Evolutionary conservation across 2,888 invertebrate genomes (phyloP).

Genomic region (Exephanes ischioxanthus): DNA sequence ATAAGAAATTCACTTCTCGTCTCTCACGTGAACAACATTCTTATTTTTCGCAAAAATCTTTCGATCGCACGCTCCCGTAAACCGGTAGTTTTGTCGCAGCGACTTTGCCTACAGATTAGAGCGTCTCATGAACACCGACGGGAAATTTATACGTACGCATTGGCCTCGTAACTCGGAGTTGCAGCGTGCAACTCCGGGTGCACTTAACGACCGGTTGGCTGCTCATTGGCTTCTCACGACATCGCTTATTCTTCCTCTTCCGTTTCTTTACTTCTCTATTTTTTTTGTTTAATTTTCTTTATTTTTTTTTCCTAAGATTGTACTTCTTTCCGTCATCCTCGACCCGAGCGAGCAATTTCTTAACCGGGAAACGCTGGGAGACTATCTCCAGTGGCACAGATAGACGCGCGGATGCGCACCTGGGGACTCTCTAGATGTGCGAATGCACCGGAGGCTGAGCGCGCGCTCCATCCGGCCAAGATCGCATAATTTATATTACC

Average conservation of each 20-base stretch:
- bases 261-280: slow-evolving; percentile 44
- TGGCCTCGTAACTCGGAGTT: slow-evolving; percentile 59
- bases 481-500: slow-evolving; percentile 62
- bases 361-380: slow-evolving; percentile 50
- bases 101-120: slow-evolving; percentile 64
- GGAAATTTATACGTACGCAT: slow-evolving; percentile 73
- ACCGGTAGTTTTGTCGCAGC: slow-evolving; percentile 74
- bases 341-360: slow-evolving; percentile 57
- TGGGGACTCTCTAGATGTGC: slow-evolving; percentile 55
- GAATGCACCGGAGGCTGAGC: slow-evolving; percentile 43
- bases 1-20: no score
- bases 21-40: no score
- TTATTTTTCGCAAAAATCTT: no score
- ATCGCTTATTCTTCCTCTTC: slow-evolving; percentile 67
- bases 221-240: slow-evolving; percentile 79
- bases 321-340: slow-evolving; percentile 51
- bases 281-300: not conserved
- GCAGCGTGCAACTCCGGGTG: slow-evolving; percentile 44
- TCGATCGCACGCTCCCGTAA: slow-evolving; percentile 70
- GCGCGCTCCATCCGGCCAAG: slow-evolving; percentile 58
- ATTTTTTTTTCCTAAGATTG: slow-evolving; percentile 22
- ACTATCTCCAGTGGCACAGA: slow-evolving; percentile 44
- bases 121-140: slow-evolving; percentile 79
- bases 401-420: slow-evolving; percentile 53
- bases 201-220: slow-evolving; percentile 77